Conservation (phyloP, 37 sponge, comb jelly and placozoan species). For the Beroe forskalii region DNA sequence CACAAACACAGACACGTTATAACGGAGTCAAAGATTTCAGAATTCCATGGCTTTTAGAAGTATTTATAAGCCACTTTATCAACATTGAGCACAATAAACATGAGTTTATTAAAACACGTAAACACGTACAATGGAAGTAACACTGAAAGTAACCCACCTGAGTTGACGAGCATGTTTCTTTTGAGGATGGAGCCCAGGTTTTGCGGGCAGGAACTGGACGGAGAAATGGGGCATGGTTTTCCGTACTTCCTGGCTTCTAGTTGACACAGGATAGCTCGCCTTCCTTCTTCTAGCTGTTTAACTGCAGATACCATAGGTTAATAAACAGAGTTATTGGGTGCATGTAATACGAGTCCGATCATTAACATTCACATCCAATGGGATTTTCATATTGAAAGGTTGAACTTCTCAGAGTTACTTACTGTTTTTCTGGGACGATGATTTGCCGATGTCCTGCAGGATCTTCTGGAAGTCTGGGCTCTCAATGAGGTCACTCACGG, state of each 20-base stretch:
- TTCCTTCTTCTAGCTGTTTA: not conserved
- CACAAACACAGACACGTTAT: not conserved
- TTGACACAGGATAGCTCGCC: not conserved
- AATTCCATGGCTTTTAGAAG: no score
- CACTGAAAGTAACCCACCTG: not conserved
- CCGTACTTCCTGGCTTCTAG: not conserved
- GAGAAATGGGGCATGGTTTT: not conserved
- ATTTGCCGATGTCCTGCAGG: constrained; percentile 20
- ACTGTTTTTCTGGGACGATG: constrained; percentile 19
- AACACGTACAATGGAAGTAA: no score
- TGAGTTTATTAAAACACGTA: no score
- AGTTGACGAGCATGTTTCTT: not conserved
- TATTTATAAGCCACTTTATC: no score
- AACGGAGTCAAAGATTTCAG: no score
- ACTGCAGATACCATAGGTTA: not conserved
- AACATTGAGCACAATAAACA: no score
- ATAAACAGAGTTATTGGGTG: not conserved
- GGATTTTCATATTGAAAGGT: no score
- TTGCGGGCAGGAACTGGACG: not conserved
- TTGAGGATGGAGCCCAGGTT: constrained; percentile 11
- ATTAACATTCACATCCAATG: no score
- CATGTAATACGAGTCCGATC: no score
- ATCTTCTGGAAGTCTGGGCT: not conserved
- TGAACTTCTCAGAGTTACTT: no score
- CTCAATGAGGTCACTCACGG: not conserved